Conservation (phyloP, 2,888 invertebrate species). For the Lasioglossum leucozonium region DNA sequence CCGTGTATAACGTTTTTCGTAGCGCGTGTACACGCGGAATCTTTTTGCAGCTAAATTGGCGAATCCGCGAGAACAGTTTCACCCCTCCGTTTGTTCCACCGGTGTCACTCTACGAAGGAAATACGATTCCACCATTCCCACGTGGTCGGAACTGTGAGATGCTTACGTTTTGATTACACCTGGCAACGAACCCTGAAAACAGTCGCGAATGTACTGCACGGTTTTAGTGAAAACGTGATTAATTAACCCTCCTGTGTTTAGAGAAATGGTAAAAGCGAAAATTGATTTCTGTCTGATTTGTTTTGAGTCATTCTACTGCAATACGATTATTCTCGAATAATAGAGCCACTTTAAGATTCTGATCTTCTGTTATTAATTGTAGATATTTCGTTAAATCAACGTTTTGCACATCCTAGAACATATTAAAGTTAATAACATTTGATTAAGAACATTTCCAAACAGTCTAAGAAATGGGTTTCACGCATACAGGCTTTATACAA, state of each 20-base stretch:
- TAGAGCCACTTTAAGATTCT: background rate
- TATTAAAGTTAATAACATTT: too few species aligned
- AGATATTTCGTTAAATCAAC: too few species aligned
- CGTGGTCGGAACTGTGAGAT: background rate
- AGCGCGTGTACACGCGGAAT: conserved; percentile 25
- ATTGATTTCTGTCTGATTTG: background rate
- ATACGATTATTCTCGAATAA: background rate
- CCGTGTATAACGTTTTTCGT: conserved; percentile 69
- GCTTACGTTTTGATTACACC: conserved; percentile 5
- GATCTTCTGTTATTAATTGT: background rate
- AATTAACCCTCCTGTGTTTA: background rate
- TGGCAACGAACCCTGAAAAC: conserved; percentile 7
- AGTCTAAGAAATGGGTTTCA: too few species aligned
- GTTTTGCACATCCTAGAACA: too few species aligned
- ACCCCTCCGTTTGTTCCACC: conserved; percentile 13
- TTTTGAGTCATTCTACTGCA: background rate
- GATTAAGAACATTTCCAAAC: too few species aligned
- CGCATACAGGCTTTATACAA: too few species aligned
- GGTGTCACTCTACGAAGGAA: conserved; percentile 19
- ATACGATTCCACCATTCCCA: conserved; percentile 21
- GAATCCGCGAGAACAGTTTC: conserved; percentile 35
- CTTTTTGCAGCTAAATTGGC: conserved; percentile 43
- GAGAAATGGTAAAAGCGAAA: background rate
- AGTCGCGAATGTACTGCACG: background rate
- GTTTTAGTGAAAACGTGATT: background rate